Base-by-base conservation (phyloP, 2,797 vertebrate species). In the Trachops cirrhosus region DNA sequence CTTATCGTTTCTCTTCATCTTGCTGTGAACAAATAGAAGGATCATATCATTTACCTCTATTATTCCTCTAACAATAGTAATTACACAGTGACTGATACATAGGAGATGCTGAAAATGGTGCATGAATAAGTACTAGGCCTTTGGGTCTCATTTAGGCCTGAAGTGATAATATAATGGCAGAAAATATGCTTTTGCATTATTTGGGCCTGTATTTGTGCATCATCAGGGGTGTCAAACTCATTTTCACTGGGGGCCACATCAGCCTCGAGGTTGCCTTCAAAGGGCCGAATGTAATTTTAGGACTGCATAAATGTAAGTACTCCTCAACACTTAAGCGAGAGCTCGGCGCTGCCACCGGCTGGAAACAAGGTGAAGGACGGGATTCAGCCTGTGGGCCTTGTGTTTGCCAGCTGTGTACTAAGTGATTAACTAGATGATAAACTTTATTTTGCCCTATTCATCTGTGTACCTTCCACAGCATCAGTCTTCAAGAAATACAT, bases 381-480 rank as follows among this genome's bases (percentile, higher is more conserved):
- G 24, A 59, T 59, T 59, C 1, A 10, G 57, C 54, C 54, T 3
- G 3, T 11, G 24, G 54, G 54, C 57, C 57, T 59, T 59, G 24
- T 29, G 57, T 59, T 59, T 59, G 57, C 24, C 57, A 59, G 24
- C 57, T 59, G 10, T 59, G 24, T 59, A 62, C 46, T 54, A 82
- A 21, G 14, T 64, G 37, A 86, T 57, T 71, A 46, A 80, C 54
- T 83, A 86, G n/a, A 86, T n/a, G 39, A 86, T 59, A 73, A 70
- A 62, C 41, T 95, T 86, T 75, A 92, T 34, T 94, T 89, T 91
- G 29, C 16, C 70, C 48, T 95, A 64, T 48, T 95, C 50, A 70
- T 92, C 74, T 80, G 91, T 93, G 50, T 34, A 54, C 78, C 41
- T 88, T 95, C 39, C 37, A 62, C 15, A 80, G 78, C 52, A 91